Evolutionary conservation across 2,797 vertebrate species (phyloP).

Genomic region (Epinephelus awoara): DNA sequence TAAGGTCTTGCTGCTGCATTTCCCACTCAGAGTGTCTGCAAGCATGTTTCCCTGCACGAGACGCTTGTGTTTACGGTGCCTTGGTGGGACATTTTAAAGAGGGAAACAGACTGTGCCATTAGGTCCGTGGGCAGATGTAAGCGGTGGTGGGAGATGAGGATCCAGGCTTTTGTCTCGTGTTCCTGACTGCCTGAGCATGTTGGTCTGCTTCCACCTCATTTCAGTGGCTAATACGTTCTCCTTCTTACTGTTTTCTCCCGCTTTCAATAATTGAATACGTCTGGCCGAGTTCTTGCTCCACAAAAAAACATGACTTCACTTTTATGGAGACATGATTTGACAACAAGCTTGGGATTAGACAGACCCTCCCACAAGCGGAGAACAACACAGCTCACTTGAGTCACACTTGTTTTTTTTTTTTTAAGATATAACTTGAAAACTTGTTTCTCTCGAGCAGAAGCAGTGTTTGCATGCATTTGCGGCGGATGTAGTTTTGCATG

Average conservation of each 20-base stretch:
- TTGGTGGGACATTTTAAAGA: constrained; percentile 44
- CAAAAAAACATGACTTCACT: constrained; percentile 77
- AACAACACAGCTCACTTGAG: constrained; percentile 58
- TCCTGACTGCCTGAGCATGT: constrained; percentile 36
- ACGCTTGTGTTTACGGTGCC: constrained; percentile 38
- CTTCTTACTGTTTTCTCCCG: constrained; percentile 40
- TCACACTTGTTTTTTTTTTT: constrained; percentile 66
- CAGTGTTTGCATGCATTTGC: constrained; percentile 39
- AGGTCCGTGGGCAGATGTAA: constrained; percentile 44
- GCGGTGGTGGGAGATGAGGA: constrained; percentile 34
- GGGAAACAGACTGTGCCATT: constrained; percentile 44
- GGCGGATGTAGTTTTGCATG: constrained; percentile 53
- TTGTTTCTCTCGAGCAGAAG: constrained; percentile 24
- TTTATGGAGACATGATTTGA: constrained; percentile 74
- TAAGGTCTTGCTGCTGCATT: constrained; percentile 19
- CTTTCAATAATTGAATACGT: constrained; percentile 77
- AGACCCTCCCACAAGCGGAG: constrained; percentile 37
- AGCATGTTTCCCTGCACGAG: constrained; percentile 17
- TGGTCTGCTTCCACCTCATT: constrained; percentile 65
- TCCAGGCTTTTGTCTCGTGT: constrained; percentile 46
- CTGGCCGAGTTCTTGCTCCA: constrained; percentile 58
- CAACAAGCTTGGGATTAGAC: constrained; percentile 70
- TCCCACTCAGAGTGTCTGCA: neutral
- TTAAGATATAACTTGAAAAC: constrained; percentile 41
- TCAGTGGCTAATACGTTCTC: constrained; percentile 54